phyloP scores from a whole-genome alignment of 2,888 invertebrate genomes.

The Epistrophe eligans region DNA sequence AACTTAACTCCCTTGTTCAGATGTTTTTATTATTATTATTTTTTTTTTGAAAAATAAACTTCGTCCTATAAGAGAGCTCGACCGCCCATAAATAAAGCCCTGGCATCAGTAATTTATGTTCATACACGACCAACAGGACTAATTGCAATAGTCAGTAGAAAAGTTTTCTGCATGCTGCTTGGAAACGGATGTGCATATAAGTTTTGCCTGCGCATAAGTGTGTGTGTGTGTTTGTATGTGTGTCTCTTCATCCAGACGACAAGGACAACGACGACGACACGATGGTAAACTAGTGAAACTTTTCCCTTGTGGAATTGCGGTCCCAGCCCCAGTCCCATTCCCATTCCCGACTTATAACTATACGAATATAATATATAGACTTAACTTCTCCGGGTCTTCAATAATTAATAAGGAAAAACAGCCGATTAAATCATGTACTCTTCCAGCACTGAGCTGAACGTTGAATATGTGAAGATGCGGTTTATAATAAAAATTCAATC shows the following conservation, averaged over 20 bases:
- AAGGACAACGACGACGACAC: constrained; percentile 9
- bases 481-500: constrained; percentile 74
- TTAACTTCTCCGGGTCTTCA: constrained; percentile 62
- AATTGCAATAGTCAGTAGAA: constrained; percentile 78
- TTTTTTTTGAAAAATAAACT: constrained; percentile 54
- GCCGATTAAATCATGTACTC: constrained; percentile 66
- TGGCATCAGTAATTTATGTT: constrained; percentile 77
- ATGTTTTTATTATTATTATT: background rate
- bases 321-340: background rate
- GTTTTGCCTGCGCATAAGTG: background rate
- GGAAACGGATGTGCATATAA: constrained; percentile 64
- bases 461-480: constrained; percentile 16
- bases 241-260: constrained; percentile 29
- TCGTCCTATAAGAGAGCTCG: constrained; percentile 68
- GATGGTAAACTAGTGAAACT: constrained; percentile 51
- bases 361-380: constrained; percentile 19
- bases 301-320: constrained; percentile 72
- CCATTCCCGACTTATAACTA: background rate
- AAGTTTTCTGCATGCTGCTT: constrained; percentile 77
- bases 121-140: constrained; percentile 77
- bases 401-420: constrained; percentile 66
- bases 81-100: constrained; percentile 75
- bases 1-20: constrained; percentile 40
- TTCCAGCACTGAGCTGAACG: background rate
- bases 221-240: background rate